These are phyloP conservation scores for Zootoca vivipara DNA, from an alignment of 2,113 vertebrate species.

Conservation along the genomic window DNA sequence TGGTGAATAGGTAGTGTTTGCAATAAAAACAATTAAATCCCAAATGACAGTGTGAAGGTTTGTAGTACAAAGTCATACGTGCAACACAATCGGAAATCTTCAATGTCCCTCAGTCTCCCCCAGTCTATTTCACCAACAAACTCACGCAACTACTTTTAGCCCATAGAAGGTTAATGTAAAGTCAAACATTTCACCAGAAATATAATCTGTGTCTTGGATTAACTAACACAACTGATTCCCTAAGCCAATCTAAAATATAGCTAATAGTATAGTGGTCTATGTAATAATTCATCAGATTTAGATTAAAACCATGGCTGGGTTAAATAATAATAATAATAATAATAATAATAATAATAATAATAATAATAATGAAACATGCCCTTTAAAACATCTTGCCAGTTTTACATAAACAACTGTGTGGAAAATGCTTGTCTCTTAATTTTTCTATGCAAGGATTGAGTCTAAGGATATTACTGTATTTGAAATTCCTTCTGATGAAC, in stretches of 20 bases:
- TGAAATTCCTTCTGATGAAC: background rate
- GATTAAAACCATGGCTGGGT: no score
- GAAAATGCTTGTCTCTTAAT: background rate
- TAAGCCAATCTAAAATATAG: background rate
- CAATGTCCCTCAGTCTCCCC: background rate
- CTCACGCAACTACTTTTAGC: no score
- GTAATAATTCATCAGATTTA: no score
- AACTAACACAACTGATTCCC: background rate
- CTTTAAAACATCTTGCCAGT: background rate
- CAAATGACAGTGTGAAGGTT: background rate
- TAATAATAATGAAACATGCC: background rate
- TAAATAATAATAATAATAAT: no score
- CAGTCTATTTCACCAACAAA: background rate
- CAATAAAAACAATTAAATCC: background rate
- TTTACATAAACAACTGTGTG: background rate
- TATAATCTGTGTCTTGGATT: no score
- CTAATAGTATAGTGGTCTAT: no score
- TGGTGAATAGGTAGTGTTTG: conserved; percentile 20
- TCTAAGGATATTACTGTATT: background rate
- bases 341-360: no score
- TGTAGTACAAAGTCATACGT: background rate
- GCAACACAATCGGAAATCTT: background rate
- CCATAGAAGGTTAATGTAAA: background rate
- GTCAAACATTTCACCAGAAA: background rate
- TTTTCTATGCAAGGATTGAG: background rate